Conservation (phyloP, 2,797 vertebrate genomes). For the Dromococcyx pavoninus region DNA sequence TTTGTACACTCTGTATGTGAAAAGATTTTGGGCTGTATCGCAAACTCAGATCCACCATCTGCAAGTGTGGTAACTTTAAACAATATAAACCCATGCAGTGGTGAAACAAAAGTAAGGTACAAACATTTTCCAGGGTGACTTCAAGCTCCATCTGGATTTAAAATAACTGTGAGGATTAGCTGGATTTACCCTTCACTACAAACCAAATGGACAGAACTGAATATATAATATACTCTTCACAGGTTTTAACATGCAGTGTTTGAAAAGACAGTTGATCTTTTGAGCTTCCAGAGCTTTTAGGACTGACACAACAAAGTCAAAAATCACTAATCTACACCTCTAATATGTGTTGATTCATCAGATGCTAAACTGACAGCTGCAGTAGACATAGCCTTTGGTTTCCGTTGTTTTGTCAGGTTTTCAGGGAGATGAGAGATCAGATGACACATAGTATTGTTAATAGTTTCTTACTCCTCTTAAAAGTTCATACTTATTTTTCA, state of each 20-base stretch:
- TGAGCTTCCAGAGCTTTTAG: not conserved
- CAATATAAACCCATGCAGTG: not conserved
- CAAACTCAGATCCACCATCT: not conserved
- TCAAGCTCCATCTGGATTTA: not conserved
- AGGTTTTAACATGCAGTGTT: not conserved
- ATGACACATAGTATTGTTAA: not conserved
- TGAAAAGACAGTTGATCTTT: not conserved
- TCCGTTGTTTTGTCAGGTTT: not conserved
- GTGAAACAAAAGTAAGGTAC: not conserved
- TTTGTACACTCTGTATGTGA: not conserved
- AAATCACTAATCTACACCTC: not conserved
- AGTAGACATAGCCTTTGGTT: not conserved
- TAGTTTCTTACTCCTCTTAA: not conserved
- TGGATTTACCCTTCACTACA: not conserved
- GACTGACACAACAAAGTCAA: not conserved
- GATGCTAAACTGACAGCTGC: not conserved
- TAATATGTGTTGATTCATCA: not conserved
- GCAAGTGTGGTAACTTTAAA: not conserved
- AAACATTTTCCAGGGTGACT: not conserved
- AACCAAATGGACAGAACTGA: not conserved
- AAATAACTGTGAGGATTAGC: not conserved
- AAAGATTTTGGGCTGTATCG: not conserved
- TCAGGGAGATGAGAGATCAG: not conserved
- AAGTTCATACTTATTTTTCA: not conserved
- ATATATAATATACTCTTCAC: not conserved